These are phyloP conservation scores for Lordiphosa clarofinis DNA, from an alignment of 1,140 invertebrate genomes.

Conservation along the genomic window DNA sequence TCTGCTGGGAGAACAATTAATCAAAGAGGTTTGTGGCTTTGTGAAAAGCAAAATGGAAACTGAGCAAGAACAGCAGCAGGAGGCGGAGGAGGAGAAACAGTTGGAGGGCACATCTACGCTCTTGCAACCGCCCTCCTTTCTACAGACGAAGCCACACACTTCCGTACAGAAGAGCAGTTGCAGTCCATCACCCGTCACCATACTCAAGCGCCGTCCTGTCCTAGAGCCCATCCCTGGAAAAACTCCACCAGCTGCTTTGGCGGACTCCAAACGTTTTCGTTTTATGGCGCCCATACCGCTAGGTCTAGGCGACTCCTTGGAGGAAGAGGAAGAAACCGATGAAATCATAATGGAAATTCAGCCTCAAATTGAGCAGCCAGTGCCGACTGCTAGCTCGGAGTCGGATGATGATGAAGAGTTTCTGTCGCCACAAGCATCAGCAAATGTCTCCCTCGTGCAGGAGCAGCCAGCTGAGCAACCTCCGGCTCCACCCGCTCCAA, in stretches of 20 bases:
- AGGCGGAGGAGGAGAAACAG: neutral
- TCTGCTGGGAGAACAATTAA: constrained; percentile 35
- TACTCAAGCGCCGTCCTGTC: constrained; percentile 15
- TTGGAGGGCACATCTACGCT: constrained; percentile 1
- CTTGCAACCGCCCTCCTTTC: constrained; percentile 21
- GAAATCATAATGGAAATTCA: constrained; percentile 58
- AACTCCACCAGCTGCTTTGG: neutral
- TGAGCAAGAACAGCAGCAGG: neutral
- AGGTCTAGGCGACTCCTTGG: neutral
- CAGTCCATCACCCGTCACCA: constrained; percentile 2
- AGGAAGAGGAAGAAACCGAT: constrained; percentile 44
- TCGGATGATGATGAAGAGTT: constrained; percentile 33
- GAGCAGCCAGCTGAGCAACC: neutral
- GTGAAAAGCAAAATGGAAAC: neutral
- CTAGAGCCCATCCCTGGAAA: neutral
- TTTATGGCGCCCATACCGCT: constrained; percentile 40
- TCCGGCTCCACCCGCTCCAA: neutral
- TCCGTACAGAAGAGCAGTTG: neutral
- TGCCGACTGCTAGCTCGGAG: neutral
- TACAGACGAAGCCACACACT: constrained; percentile 2
- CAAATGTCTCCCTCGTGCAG: constrained; percentile 14
- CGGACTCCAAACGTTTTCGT: constrained; percentile 10
- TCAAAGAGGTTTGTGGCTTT: constrained; percentile 21
- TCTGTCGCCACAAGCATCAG: constrained; percentile 31
- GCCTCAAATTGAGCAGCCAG: constrained; percentile 1